Evolutionary conservation across 1,140 invertebrate genomes (phyloP).

Genomic region (Zophobas morio): DNA sequence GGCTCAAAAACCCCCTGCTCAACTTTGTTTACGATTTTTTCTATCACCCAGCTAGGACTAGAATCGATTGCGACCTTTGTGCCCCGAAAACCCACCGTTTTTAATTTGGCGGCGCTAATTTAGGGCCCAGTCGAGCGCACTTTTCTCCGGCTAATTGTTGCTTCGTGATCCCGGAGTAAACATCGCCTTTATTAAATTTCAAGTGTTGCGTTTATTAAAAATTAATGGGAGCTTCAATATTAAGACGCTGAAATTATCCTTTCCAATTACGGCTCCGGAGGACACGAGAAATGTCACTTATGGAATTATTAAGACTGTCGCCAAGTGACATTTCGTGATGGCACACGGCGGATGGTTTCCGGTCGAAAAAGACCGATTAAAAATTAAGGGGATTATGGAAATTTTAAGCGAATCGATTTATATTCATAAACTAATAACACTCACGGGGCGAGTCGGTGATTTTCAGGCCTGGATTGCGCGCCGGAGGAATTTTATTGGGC

Average conservation of each 20-base stretch:
- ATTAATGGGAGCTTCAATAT: conserved; percentile 24
- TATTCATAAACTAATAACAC: conserved; percentile 39
- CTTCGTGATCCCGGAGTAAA: conserved; percentile 9
- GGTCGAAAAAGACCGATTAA: conserved; percentile 5
- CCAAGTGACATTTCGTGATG: conserved; percentile 26
- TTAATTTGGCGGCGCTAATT: conserved; percentile 21
- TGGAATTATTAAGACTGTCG: conserved; percentile 30
- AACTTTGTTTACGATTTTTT: too few relatives aligned
- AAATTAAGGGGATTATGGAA: conserved; percentile 33
- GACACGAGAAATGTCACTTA: conserved; percentile 9
- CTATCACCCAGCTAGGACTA: too few relatives aligned
- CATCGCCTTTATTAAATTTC: conserved; percentile 41
- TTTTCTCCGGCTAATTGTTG: conserved; percentile 15
- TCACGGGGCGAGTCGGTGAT: conserved; percentile 5
- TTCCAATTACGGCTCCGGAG: conserved; percentile 10
- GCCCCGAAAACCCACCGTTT: conserved; percentile 13
- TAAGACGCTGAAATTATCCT: conserved; percentile 25
- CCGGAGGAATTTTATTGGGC: not conserved
- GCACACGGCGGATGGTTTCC: not conserved
- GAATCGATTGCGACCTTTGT: too few relatives aligned
- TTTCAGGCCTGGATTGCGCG: conserved; percentile 7
- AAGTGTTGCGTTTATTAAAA: conserved; percentile 36
- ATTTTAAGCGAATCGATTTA: conserved; percentile 38
- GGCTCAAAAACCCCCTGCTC: too few relatives aligned
- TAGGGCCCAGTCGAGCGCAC: conserved; percentile 17